phyloP scores from a whole-genome alignment of 2,888 invertebrate species.

The Stenodema calcarata region DNA sequence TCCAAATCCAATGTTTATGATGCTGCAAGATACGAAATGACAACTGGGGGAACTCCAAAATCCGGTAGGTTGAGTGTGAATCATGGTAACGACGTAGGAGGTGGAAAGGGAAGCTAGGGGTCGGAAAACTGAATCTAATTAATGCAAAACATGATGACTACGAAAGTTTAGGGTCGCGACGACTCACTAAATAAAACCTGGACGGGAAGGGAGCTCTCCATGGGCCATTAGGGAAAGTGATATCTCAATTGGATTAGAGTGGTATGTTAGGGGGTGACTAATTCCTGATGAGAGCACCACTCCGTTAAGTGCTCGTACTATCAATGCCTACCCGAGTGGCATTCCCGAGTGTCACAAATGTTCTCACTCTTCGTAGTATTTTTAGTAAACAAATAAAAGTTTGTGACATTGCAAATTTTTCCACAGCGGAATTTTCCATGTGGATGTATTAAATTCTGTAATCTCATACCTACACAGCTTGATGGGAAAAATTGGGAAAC shows the following conservation, averaged over 20 bases:
- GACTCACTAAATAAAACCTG: constrained; percentile 15
- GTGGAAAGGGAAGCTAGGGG: background rate
- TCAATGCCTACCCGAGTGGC: background rate
- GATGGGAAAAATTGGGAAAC: too few species aligned
- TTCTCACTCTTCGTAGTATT: background rate
- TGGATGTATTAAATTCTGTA: too few species aligned
- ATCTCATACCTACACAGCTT: too few species aligned
- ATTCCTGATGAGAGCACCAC: background rate
- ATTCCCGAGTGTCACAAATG: background rate
- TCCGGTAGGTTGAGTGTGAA: background rate
- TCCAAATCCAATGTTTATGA: too few species aligned
- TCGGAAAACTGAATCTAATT: constrained; percentile 10
- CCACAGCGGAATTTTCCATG: too few species aligned
- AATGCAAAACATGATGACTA: constrained; percentile 19
- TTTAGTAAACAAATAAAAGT: too few species aligned
- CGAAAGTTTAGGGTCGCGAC: background rate
- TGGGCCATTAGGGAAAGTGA: constrained; percentile 7
- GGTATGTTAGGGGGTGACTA: constrained; percentile 3
- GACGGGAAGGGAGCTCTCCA: background rate
- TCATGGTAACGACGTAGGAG: background rate
- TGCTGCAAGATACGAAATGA: background rate
- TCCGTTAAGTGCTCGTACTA: background rate
- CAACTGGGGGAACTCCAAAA: background rate
- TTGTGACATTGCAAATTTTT: too few species aligned
- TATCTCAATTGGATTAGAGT: constrained; percentile 9